Conservation (phyloP, 2,797 vertebrate genomes). For the Alfaro cultratus region DNA sequence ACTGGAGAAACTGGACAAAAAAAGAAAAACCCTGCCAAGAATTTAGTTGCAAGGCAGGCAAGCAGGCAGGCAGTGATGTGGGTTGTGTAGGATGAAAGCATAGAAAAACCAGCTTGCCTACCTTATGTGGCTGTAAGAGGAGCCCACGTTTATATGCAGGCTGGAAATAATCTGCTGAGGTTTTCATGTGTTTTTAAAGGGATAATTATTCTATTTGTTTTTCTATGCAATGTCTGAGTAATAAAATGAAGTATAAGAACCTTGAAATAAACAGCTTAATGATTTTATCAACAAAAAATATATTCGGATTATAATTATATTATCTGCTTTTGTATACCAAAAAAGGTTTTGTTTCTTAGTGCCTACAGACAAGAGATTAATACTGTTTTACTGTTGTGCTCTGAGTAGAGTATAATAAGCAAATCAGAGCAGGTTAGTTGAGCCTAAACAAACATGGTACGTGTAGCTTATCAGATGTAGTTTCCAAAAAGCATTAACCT, state of each 20-base stretch:
- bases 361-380: neutral
- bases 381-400: neutral
- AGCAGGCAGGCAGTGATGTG: slow-evolving; percentile 43
- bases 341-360: neutral
- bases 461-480: neutral
- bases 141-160: slow-evolving; percentile 17
- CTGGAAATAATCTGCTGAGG: neutral
- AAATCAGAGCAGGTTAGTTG: neutral
- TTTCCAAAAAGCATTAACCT: neutral
- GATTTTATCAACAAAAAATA: neutral
- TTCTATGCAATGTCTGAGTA: neutral
- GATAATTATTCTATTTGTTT: neutral
- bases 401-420: neutral
- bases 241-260: neutral
- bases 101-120: slow-evolving; percentile 20
- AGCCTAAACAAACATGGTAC: neutral
- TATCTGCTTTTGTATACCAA: neutral
- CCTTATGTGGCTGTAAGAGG: slow-evolving; percentile 35
- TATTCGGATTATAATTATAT: neutral
- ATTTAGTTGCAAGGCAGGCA: slow-evolving; percentile 53
- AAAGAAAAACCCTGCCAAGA: slow-evolving; percentile 63
- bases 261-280: neutral
- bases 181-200: neutral
- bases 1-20: slow-evolving; percentile 66
- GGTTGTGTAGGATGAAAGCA: slow-evolving; percentile 55